Evolutionary conservation across 2,888 invertebrate genomes (phyloP), one percentile per base, ranked within the genome.

Genomic region (Phortica okadai): DNA sequence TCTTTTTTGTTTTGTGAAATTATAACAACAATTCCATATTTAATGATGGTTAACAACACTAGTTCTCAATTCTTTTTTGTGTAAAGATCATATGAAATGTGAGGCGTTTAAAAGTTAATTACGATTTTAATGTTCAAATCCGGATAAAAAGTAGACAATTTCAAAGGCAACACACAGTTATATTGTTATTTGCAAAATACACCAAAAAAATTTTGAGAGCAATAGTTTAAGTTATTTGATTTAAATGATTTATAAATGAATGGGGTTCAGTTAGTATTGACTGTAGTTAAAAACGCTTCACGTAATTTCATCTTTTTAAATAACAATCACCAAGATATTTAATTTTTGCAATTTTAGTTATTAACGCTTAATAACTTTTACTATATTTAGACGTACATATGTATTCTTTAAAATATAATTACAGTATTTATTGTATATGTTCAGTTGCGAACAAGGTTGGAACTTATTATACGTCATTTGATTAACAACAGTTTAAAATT

Each of bases 401-500:
- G 64, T 33, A 25, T 64, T 64, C 14, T 64, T 64, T 64, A 10
- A 14, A 64, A 6, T 25, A 54, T 50, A 70, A 50, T 73, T 25
- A 73, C 56, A 56, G 56, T 14, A 64, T 58, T 59, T 73, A 73
- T 73, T 73, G 73, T 58, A 58, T 74, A 72, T 73, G 14, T 64
- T 41, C 41, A 10, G 41, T 64, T 25, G 41, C 64, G 33, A 25
- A 64, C 64, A 64, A 33, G 33, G 21, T 74, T 54, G 11, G 44
- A 58, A 21, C 44, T 74, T 59, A 42, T 42, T 58, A 70, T 70
- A 70, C 16, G 11, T 62, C 14, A 62, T 67, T 8, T 74, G 82
- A 82, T 81, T 77, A 80, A 82, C 74, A 82, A 58, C 69, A 16
- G 79, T 77, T 79, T 74, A 67, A 64, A 11, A 58, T 66, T 72